Evolutionary conservation across 2,113 vertebrate species (phyloP).

Genomic region (Notarius quadriscutis): DNA sequence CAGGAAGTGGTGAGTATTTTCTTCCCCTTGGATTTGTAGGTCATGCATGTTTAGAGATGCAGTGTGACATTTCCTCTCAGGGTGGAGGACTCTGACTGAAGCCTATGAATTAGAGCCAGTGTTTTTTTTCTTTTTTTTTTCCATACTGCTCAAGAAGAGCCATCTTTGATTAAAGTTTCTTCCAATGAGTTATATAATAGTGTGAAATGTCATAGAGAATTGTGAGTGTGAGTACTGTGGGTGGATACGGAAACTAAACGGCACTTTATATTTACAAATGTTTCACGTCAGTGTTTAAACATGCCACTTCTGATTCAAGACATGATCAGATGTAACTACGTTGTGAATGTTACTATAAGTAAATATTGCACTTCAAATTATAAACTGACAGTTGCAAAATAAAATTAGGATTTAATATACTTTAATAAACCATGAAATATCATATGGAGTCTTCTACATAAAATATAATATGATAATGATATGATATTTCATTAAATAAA

Average conservation of each 20-base stretch:
- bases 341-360: background rate
- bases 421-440: background rate
- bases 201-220: background rate
- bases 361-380: background rate
- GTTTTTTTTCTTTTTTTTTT: background rate
- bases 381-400: background rate
- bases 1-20: conserved; percentile 9
- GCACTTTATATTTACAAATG: background rate
- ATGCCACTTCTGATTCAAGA: background rate
- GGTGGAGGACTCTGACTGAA: background rate
- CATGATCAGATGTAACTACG: background rate
- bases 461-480: background rate
- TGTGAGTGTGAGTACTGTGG: background rate
- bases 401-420: background rate
- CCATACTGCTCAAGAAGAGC: background rate
- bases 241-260: background rate
- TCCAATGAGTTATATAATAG: background rate
- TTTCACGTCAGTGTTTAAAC: background rate
- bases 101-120: background rate
- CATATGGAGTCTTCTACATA: background rate
- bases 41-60: background rate
- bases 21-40: background rate
- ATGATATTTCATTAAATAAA: background rate
- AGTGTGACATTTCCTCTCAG: conserved; percentile 22
- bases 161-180: background rate